Base-by-base conservation (phyloP, 2,888 invertebrate genomes). In the Parascotia fuliginaria region DNA sequence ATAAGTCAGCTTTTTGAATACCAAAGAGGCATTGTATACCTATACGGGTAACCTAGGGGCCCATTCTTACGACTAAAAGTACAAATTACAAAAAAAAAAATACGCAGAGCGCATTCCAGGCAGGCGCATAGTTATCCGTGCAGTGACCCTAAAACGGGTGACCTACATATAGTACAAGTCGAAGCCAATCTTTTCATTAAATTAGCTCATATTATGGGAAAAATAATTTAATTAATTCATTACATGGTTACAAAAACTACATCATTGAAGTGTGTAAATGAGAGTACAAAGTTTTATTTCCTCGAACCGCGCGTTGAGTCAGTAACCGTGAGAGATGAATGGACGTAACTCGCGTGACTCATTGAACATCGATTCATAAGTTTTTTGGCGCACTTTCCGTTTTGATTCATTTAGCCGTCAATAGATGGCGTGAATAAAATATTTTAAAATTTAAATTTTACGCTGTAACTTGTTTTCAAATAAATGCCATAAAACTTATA, bases 351-450 rank as follows among this genome's bases (percentile, higher is more conserved):
- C 44, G 42, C 41, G 55, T 88, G 87, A 89, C 63, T 88, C 89
- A 86, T 60, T 61, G 57, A 61, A 47, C 55, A 59, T 75, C 66
- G 89, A 90, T 90, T 90, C 88, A 89, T 77, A 47, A 72, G 56
- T 55, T 79, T 60, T 79, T 85, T 84, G 81, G 84, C 87, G 87
- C 83, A 81, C 77, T 79, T 79, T 79, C 75, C 75, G 65, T 51
- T 52, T 44, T 50, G 19, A 16, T 15, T 60, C 13, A 27, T 14
- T 32, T 38, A 15, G 29, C 32, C 22, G 13, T 9, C 62, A 53
- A 52, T 55, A 83, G 85, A 76, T 81, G 84, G 79, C 79, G 77
- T 55, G 79, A n/a, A n/a, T n/a, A n/a, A n/a, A n/a, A n/a, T n/a
- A n/a, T n/a, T n/a, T n/a, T n/a, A n/a, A n/a, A n/a, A n/a, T n/a